A percentile compares a stretch with the other conserved stretches of the same genome.
phyloP scores from a whole-genome alignment of 2,113 vertebrate genomes.

The Diadophis punctatus region DNA sequence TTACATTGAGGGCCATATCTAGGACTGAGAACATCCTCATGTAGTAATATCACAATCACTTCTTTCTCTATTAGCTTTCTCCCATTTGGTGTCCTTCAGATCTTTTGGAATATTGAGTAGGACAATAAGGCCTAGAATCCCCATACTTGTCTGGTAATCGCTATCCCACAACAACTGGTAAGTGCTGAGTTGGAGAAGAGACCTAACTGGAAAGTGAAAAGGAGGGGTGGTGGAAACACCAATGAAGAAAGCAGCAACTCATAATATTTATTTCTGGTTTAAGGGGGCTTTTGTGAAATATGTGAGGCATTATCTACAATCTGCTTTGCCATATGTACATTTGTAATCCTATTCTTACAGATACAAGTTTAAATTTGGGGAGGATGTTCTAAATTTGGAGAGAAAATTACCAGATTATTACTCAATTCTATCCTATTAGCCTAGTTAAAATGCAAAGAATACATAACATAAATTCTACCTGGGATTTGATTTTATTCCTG shows the following conservation, averaged over 20 bases:
- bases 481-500: slow-evolving; percentile 31
- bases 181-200: neutral
- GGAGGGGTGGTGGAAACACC: neutral
- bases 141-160: neutral
- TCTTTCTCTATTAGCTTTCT: neutral
- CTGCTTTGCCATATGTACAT: neutral
- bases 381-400: slow-evolving; percentile 11
- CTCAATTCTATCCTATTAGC: slow-evolving; percentile 16
- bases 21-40: neutral
- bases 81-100: neutral
- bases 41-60: neutral
- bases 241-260: neutral
- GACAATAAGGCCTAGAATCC: neutral
- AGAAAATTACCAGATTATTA: neutral
- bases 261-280: neutral
- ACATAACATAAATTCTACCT: neutral
- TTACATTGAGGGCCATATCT: neutral
- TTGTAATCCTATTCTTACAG: neutral
- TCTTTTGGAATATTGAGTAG: neutral
- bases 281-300: neutral
- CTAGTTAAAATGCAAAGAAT: neutral
- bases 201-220: neutral
- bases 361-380: slow-evolving; percentile 10
- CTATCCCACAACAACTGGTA: neutral
- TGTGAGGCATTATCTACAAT: neutral